These are phyloP conservation scores for Tetraneura akinire DNA, from an alignment of 1,140 invertebrate species.

Conservation along the genomic window DNA sequence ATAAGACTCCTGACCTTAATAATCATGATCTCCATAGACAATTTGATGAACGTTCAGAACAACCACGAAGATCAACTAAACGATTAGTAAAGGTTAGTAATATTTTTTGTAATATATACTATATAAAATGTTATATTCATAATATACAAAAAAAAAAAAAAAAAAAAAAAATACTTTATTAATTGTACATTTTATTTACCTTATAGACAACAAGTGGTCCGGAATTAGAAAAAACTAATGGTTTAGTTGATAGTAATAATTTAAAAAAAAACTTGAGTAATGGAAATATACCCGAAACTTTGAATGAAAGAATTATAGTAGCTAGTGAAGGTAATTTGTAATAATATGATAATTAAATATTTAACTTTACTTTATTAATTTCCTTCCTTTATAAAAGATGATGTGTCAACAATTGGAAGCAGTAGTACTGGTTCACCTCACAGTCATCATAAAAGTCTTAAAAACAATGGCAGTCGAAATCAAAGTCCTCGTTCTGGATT, in stretches of 20 bases:
- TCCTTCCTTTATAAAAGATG: background rate
- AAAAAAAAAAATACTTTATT: background rate
- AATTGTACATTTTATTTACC: background rate
- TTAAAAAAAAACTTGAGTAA: conserved; percentile 46
- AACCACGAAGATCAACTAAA: conserved; percentile 46
- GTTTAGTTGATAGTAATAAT: conserved; percentile 22
- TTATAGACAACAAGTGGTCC: conserved; percentile 23
- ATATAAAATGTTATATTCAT: no score
- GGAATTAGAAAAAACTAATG: conserved; percentile 37
- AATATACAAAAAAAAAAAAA: no score
- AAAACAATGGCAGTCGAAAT: conserved; percentile 55
- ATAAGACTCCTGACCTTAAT: conserved; percentile 40
- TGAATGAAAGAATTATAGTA: conserved; percentile 40
- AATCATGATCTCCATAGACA: conserved; percentile 60
- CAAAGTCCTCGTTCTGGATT: conserved; percentile 64
- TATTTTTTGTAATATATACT: no score
- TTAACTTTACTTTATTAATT: background rate
- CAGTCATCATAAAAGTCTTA: conserved; percentile 37
- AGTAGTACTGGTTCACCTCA: conserved; percentile 45
- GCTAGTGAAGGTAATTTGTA: conserved; percentile 44
- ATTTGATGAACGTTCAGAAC: conserved; percentile 45
- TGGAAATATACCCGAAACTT: conserved; percentile 43
- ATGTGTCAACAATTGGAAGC: conserved; percentile 44
- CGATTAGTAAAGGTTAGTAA: conserved; percentile 41
- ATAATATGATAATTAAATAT: background rate